Evolutionary conservation across 2,797 vertebrate species (phyloP), one percentile per base, ranked within the genome.

Genomic region (Poecilia gillii): DNA sequence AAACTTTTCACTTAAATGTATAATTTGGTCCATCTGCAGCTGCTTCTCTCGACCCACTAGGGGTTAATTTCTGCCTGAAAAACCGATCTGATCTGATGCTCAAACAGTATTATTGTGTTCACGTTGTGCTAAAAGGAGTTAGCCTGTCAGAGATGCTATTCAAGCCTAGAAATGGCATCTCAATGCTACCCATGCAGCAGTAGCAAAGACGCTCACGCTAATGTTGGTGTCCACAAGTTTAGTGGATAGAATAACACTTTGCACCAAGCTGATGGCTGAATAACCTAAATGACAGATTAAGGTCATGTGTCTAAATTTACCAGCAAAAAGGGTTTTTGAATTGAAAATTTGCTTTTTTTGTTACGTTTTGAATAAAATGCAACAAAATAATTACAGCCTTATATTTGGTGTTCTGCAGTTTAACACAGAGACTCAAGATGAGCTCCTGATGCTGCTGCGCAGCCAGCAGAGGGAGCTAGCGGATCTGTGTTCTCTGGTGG

Each of bases 401-500:
- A 13, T 41, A 8, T 49, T 78, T 33, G 49, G 23, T 18, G 16
- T 13, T 73, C 3, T 57, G 1, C 3, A 97, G 96, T 90, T 95
- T 87, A 95, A 93, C 43, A 55, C 92, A 0, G 98, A 98, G 71
- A 93, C 96, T 51, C 96, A 97, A 90, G 97, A 98, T 0, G 97
- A 99, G 92, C 90, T 99, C 95, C 86, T 98, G 87, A 94, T 96
- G 87, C 89, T 99, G 20, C 89, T 99, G 86, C 97, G 97, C 81
- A 95, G 93, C 90, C 98, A 99, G 74, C 98, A 99, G 94, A 97
- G 96, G 85, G 98, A 99, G 90, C 87, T 99, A 39, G 93, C 91
- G 0, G 97, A 98, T 57, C 94, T 99, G 77, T 96, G 96, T 7
- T 97, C 93, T 85, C 98, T 99, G 89, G 92, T 97, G 79, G 97